These are phyloP conservation scores for Chelonus insularis DNA, from an alignment of 1,140 invertebrate genomes.

Conservation along the genomic window DNA sequence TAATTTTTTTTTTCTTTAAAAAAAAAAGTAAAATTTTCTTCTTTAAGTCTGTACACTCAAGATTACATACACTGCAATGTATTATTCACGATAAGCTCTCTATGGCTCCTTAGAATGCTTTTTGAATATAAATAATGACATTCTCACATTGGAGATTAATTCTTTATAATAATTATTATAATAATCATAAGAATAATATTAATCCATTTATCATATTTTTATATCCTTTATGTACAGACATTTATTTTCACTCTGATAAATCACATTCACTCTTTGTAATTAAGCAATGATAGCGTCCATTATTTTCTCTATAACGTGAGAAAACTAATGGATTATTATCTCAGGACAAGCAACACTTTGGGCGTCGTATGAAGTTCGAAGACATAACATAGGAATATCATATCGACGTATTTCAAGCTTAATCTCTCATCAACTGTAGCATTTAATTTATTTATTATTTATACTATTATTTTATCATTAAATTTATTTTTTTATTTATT, in stretches of 20 bases:
- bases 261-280: neutral
- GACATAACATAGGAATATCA: conserved; percentile 41
- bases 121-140: conserved; percentile 1
- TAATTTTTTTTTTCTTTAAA: neutral
- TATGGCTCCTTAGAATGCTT: conserved; percentile 30
- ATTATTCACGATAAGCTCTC: conserved; percentile 44
- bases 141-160: neutral
- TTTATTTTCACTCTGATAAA: neutral
- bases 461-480: conserved; percentile 9
- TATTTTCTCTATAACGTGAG: neutral
- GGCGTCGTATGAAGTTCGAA: conserved; percentile 35
- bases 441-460: too few relatives aligned
- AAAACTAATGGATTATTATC: too few relatives aligned
- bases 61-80: neutral
- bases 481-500: conserved; percentile 14
- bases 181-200: too few relatives aligned
- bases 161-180: conserved; percentile 20
- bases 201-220: too few relatives aligned
- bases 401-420: too few relatives aligned
- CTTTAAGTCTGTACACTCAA: neutral
- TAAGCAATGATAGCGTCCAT: conserved; percentile 11
- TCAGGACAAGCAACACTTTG: conserved; percentile 27
- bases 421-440: too few relatives aligned
- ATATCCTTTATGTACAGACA: neutral
- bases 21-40: neutral